A percentile compares a stretch with the other conserved stretches of the same genome.
Evolutionary conservation across 1,140 invertebrate genomes (phyloP).

Genomic region (Arion vulgaris): DNA sequence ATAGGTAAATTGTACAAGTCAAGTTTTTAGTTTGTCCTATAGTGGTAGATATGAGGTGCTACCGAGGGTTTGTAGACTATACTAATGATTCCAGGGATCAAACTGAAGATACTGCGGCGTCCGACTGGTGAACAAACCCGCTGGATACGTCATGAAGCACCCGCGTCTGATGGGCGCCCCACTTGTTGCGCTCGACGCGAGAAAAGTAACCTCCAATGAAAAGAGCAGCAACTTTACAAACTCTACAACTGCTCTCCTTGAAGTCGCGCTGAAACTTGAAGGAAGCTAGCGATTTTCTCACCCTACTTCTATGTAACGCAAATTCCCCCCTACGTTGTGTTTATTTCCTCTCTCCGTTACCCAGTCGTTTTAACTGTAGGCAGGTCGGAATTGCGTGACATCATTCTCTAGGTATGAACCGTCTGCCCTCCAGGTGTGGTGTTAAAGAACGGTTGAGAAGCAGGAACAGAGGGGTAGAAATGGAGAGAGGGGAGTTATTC

Average conservation of each 20-base stretch:
- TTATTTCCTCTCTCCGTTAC: background rate
- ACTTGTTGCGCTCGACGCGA: slow-evolving; percentile 14
- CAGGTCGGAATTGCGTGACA: background rate
- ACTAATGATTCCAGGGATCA: background rate
- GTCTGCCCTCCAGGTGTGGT: slow-evolving; percentile 16
- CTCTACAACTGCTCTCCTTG: background rate
- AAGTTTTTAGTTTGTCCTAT: too few relatives aligned
- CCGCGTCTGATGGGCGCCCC: background rate
- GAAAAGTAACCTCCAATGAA: background rate
- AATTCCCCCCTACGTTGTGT: background rate
- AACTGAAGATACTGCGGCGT: background rate
- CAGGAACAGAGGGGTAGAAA: background rate
- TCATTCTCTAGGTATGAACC: slow-evolving; percentile 24
- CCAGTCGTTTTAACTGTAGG: background rate
- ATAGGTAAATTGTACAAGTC: too few relatives aligned
- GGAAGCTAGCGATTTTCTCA: too few relatives aligned
- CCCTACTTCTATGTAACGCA: too few relatives aligned
- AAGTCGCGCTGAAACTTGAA: too few relatives aligned
- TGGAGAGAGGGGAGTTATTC: background rate
- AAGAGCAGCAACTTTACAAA: background rate
- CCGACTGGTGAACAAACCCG: background rate
- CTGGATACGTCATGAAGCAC: background rate
- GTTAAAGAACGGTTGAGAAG: background rate
- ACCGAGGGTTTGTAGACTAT: background rate
- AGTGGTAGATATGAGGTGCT: too few relatives aligned